These are phyloP conservation scores for Lerista edwardsae DNA, from an alignment of 2,797 vertebrate species.

Conservation along the genomic window DNA sequence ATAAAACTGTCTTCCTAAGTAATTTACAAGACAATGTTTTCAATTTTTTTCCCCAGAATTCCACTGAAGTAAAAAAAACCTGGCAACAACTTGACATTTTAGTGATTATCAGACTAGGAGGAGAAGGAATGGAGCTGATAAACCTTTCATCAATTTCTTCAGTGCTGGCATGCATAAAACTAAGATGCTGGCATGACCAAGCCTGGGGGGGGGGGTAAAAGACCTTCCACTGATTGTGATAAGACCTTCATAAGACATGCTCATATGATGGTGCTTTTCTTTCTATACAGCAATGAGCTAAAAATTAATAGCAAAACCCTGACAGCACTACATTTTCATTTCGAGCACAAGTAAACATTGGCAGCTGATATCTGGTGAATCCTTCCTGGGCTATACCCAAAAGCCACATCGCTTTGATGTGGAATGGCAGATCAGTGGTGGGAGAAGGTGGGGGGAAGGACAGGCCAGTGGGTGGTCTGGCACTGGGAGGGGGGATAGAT, in stretches of 20 bases:
- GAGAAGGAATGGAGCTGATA: neutral
- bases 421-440: too few species aligned
- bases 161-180: neutral
- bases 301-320: neutral
- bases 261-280: neutral
- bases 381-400: neutral
- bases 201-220: neutral
- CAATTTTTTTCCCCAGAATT: neutral
- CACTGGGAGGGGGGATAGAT: too few species aligned
- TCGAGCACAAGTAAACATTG: neutral
- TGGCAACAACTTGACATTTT: neutral
- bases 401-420: neutral
- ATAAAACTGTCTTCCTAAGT: conserved; percentile 21
- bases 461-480: too few species aligned
- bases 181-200: conserved; percentile 31
- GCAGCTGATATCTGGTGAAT: neutral
- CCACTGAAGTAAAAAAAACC: conserved; percentile 23
- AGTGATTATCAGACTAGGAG: conserved; percentile 10
- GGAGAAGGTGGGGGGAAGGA: too few species aligned
- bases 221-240: neutral
- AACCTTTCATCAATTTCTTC: neutral
- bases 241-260: too few species aligned
- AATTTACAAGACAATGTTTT: neutral
- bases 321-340: neutral
- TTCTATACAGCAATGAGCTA: neutral